phyloP scores from a whole-genome alignment of 2,113 vertebrate species.

The Etia nguti region DNA sequence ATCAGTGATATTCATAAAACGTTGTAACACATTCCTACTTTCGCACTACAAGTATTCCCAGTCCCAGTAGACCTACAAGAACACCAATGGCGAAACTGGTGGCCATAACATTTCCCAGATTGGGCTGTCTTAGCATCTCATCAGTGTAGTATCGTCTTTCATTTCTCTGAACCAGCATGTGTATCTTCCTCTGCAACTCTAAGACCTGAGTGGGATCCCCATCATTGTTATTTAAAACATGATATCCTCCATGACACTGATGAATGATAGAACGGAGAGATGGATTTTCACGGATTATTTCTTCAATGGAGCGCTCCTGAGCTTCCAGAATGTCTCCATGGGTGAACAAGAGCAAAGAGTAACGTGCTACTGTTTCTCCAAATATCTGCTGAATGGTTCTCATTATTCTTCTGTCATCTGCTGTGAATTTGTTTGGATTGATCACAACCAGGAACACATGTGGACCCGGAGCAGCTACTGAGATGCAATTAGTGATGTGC shows the following conservation, averaged over 20 bases:
- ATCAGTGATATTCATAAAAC: accelerated
- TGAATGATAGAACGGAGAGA: background rate
- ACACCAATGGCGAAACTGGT: accelerated
- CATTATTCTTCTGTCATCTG: background rate
- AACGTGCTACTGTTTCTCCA: background rate
- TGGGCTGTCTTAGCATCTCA: background rate
- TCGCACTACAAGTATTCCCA: background rate
- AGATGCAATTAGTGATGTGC: background rate
- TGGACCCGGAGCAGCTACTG: background rate
- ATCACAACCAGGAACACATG: conserved; percentile 1
- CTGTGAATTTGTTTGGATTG: background rate
- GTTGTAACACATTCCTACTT: background rate
- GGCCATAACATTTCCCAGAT: background rate
- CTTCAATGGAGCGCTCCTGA: accelerated
- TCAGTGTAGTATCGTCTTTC: background rate
- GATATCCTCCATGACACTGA: background rate
- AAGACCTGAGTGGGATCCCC: background rate
- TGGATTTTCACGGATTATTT: background rate
- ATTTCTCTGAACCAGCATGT: background rate
- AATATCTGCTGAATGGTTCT: background rate
- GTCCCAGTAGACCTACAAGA: accelerated
- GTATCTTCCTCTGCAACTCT: background rate
- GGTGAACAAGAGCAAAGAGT: background rate
- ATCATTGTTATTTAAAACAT: background rate
- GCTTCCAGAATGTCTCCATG: background rate